Base-by-base conservation (phyloP, 2,888 invertebrate species). In the Drosophila gaucha region DNA sequence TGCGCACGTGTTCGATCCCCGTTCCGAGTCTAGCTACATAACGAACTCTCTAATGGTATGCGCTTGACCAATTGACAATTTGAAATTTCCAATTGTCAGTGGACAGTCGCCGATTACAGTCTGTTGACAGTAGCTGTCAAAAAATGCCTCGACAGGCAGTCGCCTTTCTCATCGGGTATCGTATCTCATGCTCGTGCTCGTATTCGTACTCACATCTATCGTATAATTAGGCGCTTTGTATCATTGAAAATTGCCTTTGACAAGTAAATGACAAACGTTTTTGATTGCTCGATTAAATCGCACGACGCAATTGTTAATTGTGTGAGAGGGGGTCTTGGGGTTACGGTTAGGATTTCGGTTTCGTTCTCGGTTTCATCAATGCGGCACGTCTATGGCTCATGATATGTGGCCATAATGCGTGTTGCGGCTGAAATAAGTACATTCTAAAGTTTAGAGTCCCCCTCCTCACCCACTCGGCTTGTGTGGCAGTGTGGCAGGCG, bases 261-360 rank as follows among this genome's bases (percentile, higher is more conserved):
- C 88, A 85, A 78, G 69, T 78, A 72, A 85, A 88, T 85, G 83
- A 82, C 77, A 72, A 86, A 83, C 83, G 74, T 64, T 86, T 79
- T 79, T 79, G 72, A 83, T 86, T 86, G 80, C 80, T 78, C 82
- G 88, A 83, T 83, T 88, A 76, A 83, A 83, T 85, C 84, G 77
- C 78, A 64, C 62, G 41, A 57, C 57, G 78, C 74, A 74, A 77
- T 86, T 73, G 75, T 87, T 83, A 85, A 83, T 83, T 87, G 87
- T 55, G 12, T 14, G 36, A 9, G 18, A 4, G 26, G 57, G 33
- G 41, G 30, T 39, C 51, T 39, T 30, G 57, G 57, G 57, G 35
- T 46, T 44, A 33, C 38, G 46, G 28, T 33, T 49, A 35, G 50
- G 59, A 30, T 31, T 57, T 63, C 36, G 47, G 36, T 36, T 46